These are phyloP conservation scores for Meleagris gallopavo DNA, from an alignment of 2,113 vertebrate genomes.

Conservation along the genomic window DNA sequence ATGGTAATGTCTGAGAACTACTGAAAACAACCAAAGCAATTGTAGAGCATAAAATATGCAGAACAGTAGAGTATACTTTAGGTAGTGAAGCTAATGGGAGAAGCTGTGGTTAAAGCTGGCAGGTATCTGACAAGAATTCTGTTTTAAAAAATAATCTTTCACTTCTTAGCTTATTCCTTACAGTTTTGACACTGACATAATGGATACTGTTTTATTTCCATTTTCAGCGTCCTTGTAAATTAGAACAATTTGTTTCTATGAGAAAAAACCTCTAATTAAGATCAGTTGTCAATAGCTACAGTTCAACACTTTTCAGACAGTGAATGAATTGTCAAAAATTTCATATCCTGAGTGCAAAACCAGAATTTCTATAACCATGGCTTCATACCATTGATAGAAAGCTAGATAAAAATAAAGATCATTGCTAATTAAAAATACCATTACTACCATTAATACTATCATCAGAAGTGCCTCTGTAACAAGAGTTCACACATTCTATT, in stretches of 20 bases:
- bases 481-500: not conserved
- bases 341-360: not conserved
- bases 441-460: not conserved
- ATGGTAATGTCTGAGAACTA: not conserved
- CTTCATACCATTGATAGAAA: not conserved
- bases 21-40: not conserved
- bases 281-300: not conserved
- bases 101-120: not conserved
- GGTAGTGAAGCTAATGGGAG: not conserved
- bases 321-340: not conserved
- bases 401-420: not conserved
- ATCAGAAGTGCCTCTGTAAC: not conserved
- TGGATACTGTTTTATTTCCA: not conserved
- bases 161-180: not conserved
- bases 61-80: not conserved
- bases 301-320: not conserved
- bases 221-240: not conserved
- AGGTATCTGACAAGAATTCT: not conserved
- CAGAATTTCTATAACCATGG: not conserved
- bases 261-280: not conserved
- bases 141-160: not conserved
- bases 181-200: not conserved
- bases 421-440: not conserved
- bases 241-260: not conserved
- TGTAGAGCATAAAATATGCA: not conserved